phyloP scores from a whole-genome alignment of 2,797 vertebrate species.

The Psittacula echo region DNA sequence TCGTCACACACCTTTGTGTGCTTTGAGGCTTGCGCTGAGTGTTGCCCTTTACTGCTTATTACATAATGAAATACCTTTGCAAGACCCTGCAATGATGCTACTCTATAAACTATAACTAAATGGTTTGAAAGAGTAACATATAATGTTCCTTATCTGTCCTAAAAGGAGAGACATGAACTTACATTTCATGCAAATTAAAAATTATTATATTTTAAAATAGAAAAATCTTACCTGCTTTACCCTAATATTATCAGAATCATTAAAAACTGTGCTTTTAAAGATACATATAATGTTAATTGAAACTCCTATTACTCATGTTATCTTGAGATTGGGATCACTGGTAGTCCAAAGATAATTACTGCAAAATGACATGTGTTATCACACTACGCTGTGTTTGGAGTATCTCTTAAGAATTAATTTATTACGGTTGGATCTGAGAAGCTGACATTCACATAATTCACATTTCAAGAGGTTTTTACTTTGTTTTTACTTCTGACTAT shows the following conservation, averaged over 20 bases:
- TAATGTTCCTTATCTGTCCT: not conserved
- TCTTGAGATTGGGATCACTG: not conserved
- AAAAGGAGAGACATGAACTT: not conserved
- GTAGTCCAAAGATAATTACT: rapidly evolving
- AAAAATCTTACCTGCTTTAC: not conserved
- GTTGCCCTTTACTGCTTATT: not conserved
- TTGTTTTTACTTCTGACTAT: not conserved
- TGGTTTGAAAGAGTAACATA: not conserved
- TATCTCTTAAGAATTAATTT: not conserved
- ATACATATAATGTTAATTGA: not conserved
- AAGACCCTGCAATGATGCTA: not conserved
- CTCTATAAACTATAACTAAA: not conserved
- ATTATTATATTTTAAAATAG: not conserved
- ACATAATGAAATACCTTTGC: not conserved
- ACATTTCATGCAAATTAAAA: not conserved
- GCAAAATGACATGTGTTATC: not conserved
- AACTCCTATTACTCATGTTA: not conserved
- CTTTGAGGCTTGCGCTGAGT: not conserved
- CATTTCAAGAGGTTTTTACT: not conserved
- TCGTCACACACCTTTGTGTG: constrained; percentile 22
- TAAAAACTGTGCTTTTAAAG: not conserved
- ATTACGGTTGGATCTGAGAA: not conserved
- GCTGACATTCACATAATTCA: not conserved
- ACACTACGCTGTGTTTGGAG: not conserved
- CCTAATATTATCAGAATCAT: not conserved